Evolutionary conservation across 1,140 invertebrate species (phyloP).

Genomic region (Caerostris darwini): DNA sequence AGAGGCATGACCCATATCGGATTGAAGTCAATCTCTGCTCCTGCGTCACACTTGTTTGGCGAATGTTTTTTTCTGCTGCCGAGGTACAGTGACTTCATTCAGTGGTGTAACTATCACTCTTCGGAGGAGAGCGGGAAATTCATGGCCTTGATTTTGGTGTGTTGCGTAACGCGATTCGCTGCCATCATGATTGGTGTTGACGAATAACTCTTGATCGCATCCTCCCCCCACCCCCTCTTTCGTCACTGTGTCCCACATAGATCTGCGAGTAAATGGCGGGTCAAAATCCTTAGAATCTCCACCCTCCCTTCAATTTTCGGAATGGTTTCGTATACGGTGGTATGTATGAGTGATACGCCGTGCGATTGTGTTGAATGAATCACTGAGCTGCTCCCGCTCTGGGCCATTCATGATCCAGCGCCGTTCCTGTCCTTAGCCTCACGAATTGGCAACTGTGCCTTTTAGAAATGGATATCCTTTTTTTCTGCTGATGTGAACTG

Average conservation of each 20-base stretch:
- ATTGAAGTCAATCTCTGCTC: not conserved
- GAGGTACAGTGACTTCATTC: not conserved
- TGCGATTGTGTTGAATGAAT: not conserved
- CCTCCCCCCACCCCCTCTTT: not conserved
- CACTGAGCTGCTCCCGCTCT: not conserved
- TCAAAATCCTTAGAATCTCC: slow-evolving; percentile 68
- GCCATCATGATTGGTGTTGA: not conserved
- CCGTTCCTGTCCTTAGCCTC: not conserved
- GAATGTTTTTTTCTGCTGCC: not conserved
- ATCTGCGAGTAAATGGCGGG: not conserved
- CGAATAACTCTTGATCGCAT: not conserved
- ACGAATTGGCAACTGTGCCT: not conserved
- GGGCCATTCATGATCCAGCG: not conserved
- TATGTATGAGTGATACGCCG: not conserved
- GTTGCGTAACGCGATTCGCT: not conserved
- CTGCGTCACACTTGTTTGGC: not conserved
- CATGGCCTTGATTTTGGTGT: not conserved
- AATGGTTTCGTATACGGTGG: not conserved
- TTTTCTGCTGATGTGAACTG: too few species aligned
- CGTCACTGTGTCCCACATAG: slow-evolving; percentile 25
- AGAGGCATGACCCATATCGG: not conserved
- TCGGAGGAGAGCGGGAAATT: not conserved
- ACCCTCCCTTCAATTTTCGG: not conserved
- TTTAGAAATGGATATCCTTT: not conserved
- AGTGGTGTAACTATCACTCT: not conserved